Evolutionary conservation across 1,140 invertebrate genomes (phyloP), one percentile per base, ranked within the genome.

Genomic region (Mercenaria mercenaria): DNA sequence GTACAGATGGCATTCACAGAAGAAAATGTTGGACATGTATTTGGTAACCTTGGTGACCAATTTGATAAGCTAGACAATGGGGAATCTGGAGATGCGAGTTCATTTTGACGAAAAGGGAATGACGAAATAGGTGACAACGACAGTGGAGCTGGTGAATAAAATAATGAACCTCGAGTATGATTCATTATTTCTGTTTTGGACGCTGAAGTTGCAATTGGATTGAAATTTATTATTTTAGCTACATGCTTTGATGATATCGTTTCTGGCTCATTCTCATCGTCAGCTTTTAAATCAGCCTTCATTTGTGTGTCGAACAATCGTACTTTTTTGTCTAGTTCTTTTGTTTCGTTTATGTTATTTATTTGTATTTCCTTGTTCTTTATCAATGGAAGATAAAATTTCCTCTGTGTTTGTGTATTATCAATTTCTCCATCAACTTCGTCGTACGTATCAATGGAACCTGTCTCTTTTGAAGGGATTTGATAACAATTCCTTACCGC

Each of bases 51-150:
- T 77, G 67, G 84, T 2, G 84, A 61, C 10, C 76, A 4, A 43
- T n/a, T 61, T 10, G 69, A 43, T 0, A 77, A 23, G 2, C 41
- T 13, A 34, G 84, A 61, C 39, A 84, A 41, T 59, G 90, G 85
- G 0, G 88, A 90, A 64, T 81, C 88, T 41, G 91, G 91, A 4
- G 91, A 91, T 6, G 88, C 89, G 4, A 91, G 61, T 74, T 91
- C 91, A 74, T 90, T 85, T 32, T 91, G 91, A 6, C 91, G 56
- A 64, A 91, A 91, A 10, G 91, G 86, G 47, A 88, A 90, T 3
- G 81, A 85, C 15, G 91, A 72, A 50, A 91, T 52, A 61, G 91
- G 91, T 47, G 91, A 91, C 56, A 91, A 61, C 13, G 83, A 80
- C 26, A 88, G 15, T 18, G 76, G 29, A 39, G 43, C 37, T 39